A percentile compares a stretch with the other conserved stretches of the same genome.
Conservation (phyloP, 2,797 vertebrate species). For the Gymnothorax reevesii region DNA sequence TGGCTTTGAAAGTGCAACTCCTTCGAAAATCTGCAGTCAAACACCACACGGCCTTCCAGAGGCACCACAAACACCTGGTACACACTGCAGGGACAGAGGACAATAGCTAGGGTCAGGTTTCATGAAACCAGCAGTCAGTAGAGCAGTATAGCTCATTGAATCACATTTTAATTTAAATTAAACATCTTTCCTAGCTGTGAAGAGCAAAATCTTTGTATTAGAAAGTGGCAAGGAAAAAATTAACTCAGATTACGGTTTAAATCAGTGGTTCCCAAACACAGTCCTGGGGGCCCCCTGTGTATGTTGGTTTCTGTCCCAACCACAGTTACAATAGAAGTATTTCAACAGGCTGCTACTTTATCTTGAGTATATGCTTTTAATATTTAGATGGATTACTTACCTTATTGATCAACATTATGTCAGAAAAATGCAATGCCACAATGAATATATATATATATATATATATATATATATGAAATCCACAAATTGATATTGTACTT, state of each 20-base stretch:
- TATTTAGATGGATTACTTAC: too few relatives aligned
- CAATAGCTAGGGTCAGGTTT: not conserved
- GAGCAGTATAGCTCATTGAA: not conserved
- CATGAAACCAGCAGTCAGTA: not conserved
- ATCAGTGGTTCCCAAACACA: too few relatives aligned
- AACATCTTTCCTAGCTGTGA: not conserved
- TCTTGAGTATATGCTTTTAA: too few relatives aligned
- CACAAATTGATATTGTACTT: too few relatives aligned
- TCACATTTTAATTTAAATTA: not conserved
- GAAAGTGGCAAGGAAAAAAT: not conserved
- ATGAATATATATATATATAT: too few relatives aligned
- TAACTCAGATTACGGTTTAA: not conserved
- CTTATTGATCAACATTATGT: too few relatives aligned
- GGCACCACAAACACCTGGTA: constrained; percentile 91
- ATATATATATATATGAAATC: too few relatives aligned
- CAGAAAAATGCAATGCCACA: too few relatives aligned
- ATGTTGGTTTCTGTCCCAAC: too few relatives aligned
- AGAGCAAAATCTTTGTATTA: not conserved
- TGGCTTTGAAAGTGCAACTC: constrained; percentile 62
- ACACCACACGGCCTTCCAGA: constrained; percentile 69
- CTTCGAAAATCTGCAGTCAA: constrained; percentile 77
- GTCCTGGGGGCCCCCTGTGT: too few relatives aligned
- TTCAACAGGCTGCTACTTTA: too few relatives aligned
- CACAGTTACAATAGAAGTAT: too few relatives aligned
- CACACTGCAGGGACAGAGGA: constrained; percentile 70